A percentile compares a stretch with the other conserved stretches of the same genome.
These are phyloP conservation scores for Botia almorhae DNA, from an alignment of 2,797 vertebrate genomes.

Conservation along the genomic window DNA sequence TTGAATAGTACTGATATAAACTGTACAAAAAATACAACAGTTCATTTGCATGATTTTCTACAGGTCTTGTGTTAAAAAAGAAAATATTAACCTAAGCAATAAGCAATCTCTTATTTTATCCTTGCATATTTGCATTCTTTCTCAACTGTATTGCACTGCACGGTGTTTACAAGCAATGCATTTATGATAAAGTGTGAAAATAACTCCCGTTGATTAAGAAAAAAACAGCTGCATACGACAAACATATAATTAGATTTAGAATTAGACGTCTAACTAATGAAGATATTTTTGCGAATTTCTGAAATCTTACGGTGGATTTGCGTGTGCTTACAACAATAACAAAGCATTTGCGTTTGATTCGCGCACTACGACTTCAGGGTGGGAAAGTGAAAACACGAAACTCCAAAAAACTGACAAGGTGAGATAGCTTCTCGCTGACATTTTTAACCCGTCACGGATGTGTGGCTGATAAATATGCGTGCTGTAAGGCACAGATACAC, in stretches of 20 bases:
- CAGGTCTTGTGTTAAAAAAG: not conserved
- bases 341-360: slow-evolving; percentile 73
- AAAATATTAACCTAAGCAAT: no score
- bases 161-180: slow-evolving; percentile 38
- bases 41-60: not conserved
- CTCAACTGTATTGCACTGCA: no score
- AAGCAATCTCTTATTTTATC: not conserved
- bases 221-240: slow-evolving; percentile 6
- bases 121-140: not conserved
- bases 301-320: slow-evolving; percentile 45
- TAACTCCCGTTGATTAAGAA: slow-evolving; percentile 32
- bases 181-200: slow-evolving; percentile 45
- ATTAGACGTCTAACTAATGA: slow-evolving; percentile 30
- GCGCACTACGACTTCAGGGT: slow-evolving; percentile 75
- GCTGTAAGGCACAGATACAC: slow-evolving; percentile 41
- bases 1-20: no score
- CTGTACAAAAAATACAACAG: not conserved
- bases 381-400: slow-evolving; percentile 79
- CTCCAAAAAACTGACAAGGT: slow-evolving; percentile 78
- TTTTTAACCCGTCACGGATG: slow-evolving; percentile 71
- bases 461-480: slow-evolving; percentile 72
- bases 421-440: slow-evolving; percentile 79
- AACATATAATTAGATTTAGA: slow-evolving; percentile 60
- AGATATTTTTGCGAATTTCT: not conserved
- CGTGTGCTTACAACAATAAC: slow-evolving; percentile 66